Percentiles rank a stretch among this genome's conserved stretches.
These are phyloP conservation scores for Hipposideros larvatus DNA, from an alignment of 2,797 vertebrate species.

Conservation along the genomic window DNA sequence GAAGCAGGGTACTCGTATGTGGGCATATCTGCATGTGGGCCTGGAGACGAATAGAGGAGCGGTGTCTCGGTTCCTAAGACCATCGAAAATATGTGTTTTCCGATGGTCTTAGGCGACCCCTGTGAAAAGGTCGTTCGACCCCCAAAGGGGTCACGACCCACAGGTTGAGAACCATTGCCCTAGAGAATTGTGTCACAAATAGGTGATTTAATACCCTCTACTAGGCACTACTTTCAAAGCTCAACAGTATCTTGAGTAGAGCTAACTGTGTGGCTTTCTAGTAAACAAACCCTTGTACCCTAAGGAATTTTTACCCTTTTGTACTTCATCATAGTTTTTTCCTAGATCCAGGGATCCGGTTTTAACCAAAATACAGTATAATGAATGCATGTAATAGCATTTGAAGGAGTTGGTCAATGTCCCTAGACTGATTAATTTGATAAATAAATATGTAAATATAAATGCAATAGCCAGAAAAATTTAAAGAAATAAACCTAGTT, in stretches of 20 bases:
- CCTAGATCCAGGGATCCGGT: background rate
- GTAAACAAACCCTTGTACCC: background rate
- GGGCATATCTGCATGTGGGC: too few species aligned
- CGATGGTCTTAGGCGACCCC: too few species aligned
- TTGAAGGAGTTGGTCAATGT: constrained; percentile 5
- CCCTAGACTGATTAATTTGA: background rate
- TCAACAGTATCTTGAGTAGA: background rate
- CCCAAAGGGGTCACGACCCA: too few species aligned
- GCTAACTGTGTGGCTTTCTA: background rate
- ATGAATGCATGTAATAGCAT: background rate
- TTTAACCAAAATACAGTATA: background rate
- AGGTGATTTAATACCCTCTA: background rate
- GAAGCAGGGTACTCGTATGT: too few species aligned
- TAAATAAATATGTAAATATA: constrained; percentile 1
- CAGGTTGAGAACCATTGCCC: background rate
- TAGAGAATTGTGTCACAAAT: background rate
- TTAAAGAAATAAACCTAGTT: background rate
- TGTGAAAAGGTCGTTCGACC: too few species aligned
- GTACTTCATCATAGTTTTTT: background rate
- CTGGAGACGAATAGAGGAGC: too few species aligned
- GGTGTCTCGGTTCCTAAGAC: too few species aligned
- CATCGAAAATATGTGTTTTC: too few species aligned
- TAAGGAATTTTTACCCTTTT: background rate
- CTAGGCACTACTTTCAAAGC: background rate
- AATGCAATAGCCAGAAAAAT: background rate